These are phyloP conservation scores for Clistopyga incitator DNA, from an alignment of 2,888 invertebrate species.

Conservation along the genomic window DNA sequence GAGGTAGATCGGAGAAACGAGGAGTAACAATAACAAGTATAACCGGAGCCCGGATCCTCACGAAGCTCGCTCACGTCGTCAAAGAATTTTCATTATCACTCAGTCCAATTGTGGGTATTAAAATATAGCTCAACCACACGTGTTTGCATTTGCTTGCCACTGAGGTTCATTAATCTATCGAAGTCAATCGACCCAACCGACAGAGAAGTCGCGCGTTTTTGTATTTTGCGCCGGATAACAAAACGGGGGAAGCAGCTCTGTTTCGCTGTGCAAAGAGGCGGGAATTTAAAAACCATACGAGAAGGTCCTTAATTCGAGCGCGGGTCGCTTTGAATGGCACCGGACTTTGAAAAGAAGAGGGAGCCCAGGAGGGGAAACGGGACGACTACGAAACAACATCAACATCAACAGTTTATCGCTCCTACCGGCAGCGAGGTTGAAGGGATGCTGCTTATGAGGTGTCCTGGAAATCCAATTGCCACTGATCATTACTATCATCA, in stretches of 20 bases:
- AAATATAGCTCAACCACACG: not conserved
- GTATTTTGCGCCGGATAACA: not conserved
- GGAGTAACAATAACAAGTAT: not conserved
- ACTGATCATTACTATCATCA: slow-evolving; percentile 77
- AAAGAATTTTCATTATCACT: not conserved
- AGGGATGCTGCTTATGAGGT: slow-evolving; percentile 79
- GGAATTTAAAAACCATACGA: not conserved
- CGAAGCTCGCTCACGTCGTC: not conserved
- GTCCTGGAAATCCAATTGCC: slow-evolving; percentile 71
- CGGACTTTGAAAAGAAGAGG: slow-evolving; percentile 80
- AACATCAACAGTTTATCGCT: slow-evolving; percentile 40
- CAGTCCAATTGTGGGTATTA: not conserved
- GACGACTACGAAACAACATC: slow-evolving; percentile 63
- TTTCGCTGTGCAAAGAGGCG: not conserved
- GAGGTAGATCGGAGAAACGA: not conserved
- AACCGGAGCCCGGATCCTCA: not conserved
- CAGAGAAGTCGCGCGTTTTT: not conserved
- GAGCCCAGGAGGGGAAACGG: slow-evolving; percentile 75
- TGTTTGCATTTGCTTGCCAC: not conserved
- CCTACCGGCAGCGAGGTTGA: slow-evolving; percentile 67
- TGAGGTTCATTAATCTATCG: not conserved
- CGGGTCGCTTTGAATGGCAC: slow-evolving; percentile 78
- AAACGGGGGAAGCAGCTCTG: not conserved
- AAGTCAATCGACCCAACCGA: not conserved
- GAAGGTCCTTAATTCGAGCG: not conserved